Evolutionary conservation across 2,797 vertebrate genomes (phyloP).

Genomic region (Remorina albescens): DNA sequence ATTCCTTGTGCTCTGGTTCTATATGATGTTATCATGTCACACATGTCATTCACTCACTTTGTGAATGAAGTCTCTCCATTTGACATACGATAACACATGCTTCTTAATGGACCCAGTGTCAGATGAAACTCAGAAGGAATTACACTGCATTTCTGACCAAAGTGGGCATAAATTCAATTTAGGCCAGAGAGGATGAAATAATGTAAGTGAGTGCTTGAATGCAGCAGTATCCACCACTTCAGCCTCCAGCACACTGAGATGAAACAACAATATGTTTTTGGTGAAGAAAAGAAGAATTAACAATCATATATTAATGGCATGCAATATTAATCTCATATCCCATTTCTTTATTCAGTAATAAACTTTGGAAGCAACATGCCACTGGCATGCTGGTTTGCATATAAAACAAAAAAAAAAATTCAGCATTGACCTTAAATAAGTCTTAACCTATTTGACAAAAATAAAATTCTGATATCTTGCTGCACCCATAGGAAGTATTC

Average conservation of each 20-base stretch:
- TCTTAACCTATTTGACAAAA: too few relatives aligned
- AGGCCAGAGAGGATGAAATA: not conserved
- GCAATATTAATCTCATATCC: not conserved
- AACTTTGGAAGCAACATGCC: too few relatives aligned
- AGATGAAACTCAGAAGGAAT: slow-evolving; percentile 3
- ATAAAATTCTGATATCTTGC: not conserved
- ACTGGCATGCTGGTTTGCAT: not conserved
- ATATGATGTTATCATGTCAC: slow-evolving; percentile 40
- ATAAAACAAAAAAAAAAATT: not conserved
- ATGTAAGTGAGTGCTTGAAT: slow-evolving; percentile 5
- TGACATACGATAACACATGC: slow-evolving; percentile 19
- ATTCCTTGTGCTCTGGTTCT: not conserved
- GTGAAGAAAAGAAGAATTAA: not conserved
- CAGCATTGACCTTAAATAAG: not conserved
- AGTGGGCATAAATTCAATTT: slow-evolving; percentile 34
- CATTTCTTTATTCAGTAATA: too few relatives aligned
- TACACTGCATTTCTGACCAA: slow-evolving; percentile 23
- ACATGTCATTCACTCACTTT: slow-evolving; percentile 27
- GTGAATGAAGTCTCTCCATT: not conserved
- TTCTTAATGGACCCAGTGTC: slow-evolving; percentile 30
- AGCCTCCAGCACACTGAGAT: too few relatives aligned
- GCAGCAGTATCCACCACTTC: not conserved
- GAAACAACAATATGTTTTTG: not conserved
- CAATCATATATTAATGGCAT: not conserved
- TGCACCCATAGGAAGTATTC: not conserved